Base-by-base conservation (phyloP, 1,140 invertebrate genomes). In the Drosophila lacertosa region DNA sequence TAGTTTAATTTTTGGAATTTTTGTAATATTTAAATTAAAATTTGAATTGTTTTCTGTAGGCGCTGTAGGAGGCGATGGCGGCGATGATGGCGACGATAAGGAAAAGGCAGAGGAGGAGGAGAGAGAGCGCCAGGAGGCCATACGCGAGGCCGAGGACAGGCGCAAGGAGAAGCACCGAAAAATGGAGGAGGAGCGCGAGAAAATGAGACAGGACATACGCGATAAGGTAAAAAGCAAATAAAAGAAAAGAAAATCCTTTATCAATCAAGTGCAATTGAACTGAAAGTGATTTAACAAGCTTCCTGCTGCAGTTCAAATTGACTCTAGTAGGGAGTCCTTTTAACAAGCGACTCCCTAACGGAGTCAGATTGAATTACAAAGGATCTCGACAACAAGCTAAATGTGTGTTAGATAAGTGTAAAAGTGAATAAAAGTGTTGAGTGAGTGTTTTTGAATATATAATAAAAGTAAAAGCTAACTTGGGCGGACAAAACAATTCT, bases 101-200 rank as follows among this genome's bases (percentile, higher is more conserved):
- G 97, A 98, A 93, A 97, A 97, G 94, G 96, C 97, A 92, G 97
- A 98, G 91, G 97, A 98, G 92, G 97, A 97, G 79, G 97, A 98
- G 94, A 95, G 97, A 83, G 97, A 98, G 92, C 94, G 97, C 83
- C 95, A 96, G 92, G 97, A 98, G 92, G 97, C 97, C 82, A 97
- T 98, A 92, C 94, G 95, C 82, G 97, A 98, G 91, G 97, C 97
- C 54, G 97, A 99, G 92, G 97, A 98, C 77, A 94, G 97, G 86
- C 94, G 97, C 89, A 98, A 98, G 93, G 97, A 99, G 92, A 99
- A 99, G 91, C 97, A 99, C 92, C 94, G 97, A 81, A 99, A 99
- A 93, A 99, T 99, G 97, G 98, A 99, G 92, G 97, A 98, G 83
- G 98, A 99, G 92, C 93, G 98, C 75, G 98, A 99, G 93, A 98